Base-by-base conservation (phyloP, 2,888 invertebrate genomes). In the Metopia argyrocephala region DNA sequence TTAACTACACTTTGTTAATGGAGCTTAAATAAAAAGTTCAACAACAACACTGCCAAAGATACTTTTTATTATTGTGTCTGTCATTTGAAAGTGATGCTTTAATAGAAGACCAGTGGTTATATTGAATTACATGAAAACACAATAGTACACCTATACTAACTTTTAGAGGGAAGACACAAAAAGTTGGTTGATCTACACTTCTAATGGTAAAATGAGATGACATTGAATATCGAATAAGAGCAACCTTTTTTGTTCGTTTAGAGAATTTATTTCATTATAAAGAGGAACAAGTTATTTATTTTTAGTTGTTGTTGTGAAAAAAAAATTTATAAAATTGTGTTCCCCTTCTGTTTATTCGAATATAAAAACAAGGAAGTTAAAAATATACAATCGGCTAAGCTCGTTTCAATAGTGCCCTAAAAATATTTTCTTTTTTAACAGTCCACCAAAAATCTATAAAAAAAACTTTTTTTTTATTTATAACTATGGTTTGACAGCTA, bases 1-100 rank as follows among this genome's bases (percentile, higher is more conserved):
- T 76, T 68, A 69, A 64, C 66, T 48, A 50, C 46, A 62, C 66
- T 65, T 65, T 61, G 76, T 71, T 61, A 80, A 73, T 64, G 76
- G 68, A 69, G 66, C 62, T 64, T 61, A 68, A 74, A 76, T 56
- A 57, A 56, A 76, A 71, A 71, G 18, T 68, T 71, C 21, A 68
- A 15, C 15, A 38, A 18, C 21, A 15, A 31, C 59, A 68, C 52
- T 31, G 38, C 1, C 0, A 15, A 38, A 4, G 23, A 50, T 69
- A 70, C 48, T 59, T 65, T 69, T 48, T 59, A 23, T 59, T 75
- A 38, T 62, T 64, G 57, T 68, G 20, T 52, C 52, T 68, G 20
- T 52, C 52, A 59, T 54, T 62, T 31, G 15, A 54, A 66, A 45
- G 25, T 59, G n/a, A 62, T 46, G 73, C 28, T n/a, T n/a, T n/a